Conservation (phyloP, 2,797 vertebrate species). For the Coccyzus lansbergi region DNA sequence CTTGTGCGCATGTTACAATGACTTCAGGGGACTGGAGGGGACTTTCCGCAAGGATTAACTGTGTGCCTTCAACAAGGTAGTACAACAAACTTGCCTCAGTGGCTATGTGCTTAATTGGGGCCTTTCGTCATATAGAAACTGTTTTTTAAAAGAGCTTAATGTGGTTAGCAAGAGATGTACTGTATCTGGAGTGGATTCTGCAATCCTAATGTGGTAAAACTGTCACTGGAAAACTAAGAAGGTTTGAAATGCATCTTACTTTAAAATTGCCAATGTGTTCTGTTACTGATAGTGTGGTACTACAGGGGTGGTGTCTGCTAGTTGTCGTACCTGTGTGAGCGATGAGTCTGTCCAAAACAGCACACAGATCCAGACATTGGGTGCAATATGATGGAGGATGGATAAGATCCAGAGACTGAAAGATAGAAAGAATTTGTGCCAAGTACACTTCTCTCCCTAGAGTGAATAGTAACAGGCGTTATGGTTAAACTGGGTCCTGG, state of each 20-base stretch:
- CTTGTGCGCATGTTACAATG: constrained; percentile 68
- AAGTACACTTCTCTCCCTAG: neutral
- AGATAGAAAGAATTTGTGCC: neutral
- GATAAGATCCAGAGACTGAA: neutral
- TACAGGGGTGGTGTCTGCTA: neutral
- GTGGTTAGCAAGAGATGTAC: neutral
- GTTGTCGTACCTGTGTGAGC: neutral
- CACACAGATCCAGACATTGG: neutral
- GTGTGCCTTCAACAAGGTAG: constrained; percentile 64
- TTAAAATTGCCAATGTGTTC: neutral
- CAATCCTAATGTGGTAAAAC: neutral
- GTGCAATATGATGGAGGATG: neutral
- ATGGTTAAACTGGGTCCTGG: neutral
- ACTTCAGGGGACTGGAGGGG: constrained; percentile 76
- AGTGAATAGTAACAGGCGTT: neutral
- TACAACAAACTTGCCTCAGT: neutral
- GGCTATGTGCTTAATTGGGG: neutral
- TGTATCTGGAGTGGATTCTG: neutral
- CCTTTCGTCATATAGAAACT: neutral
- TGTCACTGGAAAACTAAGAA: neutral
- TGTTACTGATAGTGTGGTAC: neutral
- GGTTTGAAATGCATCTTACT: neutral
- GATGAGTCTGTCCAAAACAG: neutral
- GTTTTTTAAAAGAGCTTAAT: neutral
- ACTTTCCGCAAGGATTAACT: constrained; percentile 76